Base-by-base conservation (phyloP, 2,797 vertebrate species). In the Betta splendens region DNA sequence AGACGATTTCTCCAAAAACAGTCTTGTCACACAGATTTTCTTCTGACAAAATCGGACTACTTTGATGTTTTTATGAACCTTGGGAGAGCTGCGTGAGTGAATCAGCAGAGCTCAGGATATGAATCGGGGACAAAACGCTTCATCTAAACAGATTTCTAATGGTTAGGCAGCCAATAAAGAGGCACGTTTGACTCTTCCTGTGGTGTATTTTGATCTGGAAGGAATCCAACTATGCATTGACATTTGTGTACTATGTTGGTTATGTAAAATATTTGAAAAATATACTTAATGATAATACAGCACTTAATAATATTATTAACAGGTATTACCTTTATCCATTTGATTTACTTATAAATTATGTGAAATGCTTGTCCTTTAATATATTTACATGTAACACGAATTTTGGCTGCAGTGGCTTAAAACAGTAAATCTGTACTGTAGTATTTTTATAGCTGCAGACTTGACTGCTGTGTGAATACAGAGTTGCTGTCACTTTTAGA, bases 41-140 rank as follows among this genome's bases (percentile, higher is more conserved):
- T 45, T 60, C 47, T 53, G 81, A 80, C 83, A 80, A 81, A 72
- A 80, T 77, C 64, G 33, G 58, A 72, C 58, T 28, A 38, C 75
- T 83, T 72, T 81, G 77, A 85, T 82, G 69, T 75, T 70, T 49
- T 50, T 68, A 69, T 48, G 28, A 63, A 31, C 46, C 36, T 26
- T 7, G 55, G 38, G 58, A 67, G 11, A 33, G 55, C 64, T 32
- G 47, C 9, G 5, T 43, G 72, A 78, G 69, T 62, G 74, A 70
- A 69, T 73, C 69, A 57, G 75, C 49, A n/a, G 26, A 54, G 62
- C 72, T 56, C 43, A 17, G 72, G 79, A 67, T 35, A 50, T 40
- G 31, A 69, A 64, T 71, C 47, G 10, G 36, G 36, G 57, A 64
- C 62, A 26, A 67, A 68, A 58, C 65, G 35, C 36, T 52, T 59